Evolutionary conservation across 23 tunicate genomes (phyloP).

Genomic region (Clavelina lepadiformis): DNA sequence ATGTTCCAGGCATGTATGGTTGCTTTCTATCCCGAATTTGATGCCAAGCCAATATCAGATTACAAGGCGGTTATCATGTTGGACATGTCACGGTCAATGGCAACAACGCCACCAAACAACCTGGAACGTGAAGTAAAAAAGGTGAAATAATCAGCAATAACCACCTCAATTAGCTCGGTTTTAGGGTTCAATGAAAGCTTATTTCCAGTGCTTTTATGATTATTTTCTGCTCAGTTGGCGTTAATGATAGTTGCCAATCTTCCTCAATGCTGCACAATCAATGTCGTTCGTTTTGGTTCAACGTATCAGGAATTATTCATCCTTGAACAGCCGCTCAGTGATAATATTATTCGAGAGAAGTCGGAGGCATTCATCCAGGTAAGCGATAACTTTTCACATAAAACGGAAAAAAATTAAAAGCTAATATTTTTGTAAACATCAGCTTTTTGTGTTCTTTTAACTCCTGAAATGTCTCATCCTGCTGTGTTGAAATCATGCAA

Average conservation of each 20-base stretch:
- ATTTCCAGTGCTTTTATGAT: too few relatives aligned
- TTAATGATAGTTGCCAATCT: slow-evolving; percentile 30
- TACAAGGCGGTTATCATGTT: slow-evolving; percentile 45
- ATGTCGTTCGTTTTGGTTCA: slow-evolving; percentile 61
- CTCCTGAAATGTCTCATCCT: too few relatives aligned
- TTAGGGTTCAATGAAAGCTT: background rate
- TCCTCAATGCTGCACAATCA: slow-evolving; percentile 27
- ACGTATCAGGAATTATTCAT: slow-evolving; percentile 44
- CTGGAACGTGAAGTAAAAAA: slow-evolving; percentile 17
- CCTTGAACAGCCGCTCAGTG: slow-evolving; percentile 21
- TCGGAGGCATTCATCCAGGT: slow-evolving; percentile 45
- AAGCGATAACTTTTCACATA: too few relatives aligned
- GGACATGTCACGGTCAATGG: slow-evolving; percentile 74
- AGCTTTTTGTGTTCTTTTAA: too few relatives aligned
- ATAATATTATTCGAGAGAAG: slow-evolving; percentile 4
- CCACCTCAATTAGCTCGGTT: background rate
- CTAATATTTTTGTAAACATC: too few relatives aligned
- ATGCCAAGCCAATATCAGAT: slow-evolving; percentile 24
- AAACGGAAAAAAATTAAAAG: too few relatives aligned
- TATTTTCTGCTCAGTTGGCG: slow-evolving; percentile 26
- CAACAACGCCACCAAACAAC: background rate
- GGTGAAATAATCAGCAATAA: background rate
- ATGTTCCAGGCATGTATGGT: slow-evolving; percentile 58
- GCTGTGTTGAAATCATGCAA: too few relatives aligned
- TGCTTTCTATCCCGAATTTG: slow-evolving; percentile 88